A percentile compares a stretch with the other conserved stretches of the same genome.
Evolutionary conservation across 2,888 invertebrate species (phyloP).

Genomic region (Tanypteryx hageni): DNA sequence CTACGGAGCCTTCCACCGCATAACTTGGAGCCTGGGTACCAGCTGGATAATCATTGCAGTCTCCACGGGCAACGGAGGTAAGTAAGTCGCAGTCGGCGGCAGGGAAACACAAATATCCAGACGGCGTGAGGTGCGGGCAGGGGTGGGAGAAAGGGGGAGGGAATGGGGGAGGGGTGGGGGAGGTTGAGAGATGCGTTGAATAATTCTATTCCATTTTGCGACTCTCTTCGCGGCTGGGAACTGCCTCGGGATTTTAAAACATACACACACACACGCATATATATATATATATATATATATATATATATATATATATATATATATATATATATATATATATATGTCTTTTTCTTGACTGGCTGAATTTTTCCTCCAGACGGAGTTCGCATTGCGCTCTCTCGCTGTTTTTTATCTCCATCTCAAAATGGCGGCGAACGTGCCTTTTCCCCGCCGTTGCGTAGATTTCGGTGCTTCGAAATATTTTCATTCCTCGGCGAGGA

Average conservation of each 20-base stretch:
- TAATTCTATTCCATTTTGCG: background rate
- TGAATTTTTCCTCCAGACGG: background rate
- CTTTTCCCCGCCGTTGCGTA: background rate
- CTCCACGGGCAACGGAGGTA: conserved; percentile 73
- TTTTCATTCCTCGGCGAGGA: background rate
- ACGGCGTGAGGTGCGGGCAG: background rate
- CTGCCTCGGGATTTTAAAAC: conserved; percentile 4
- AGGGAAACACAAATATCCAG: background rate
- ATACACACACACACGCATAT: too few relatives aligned
- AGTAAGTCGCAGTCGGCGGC: conserved; percentile 48
- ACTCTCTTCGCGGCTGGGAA: background rate
- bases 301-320: too few relatives aligned
- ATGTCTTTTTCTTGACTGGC: background rate
- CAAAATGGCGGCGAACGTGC: background rate
- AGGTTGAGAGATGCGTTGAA: background rate
- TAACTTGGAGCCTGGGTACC: conserved; percentile 72
- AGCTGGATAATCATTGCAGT: conserved; percentile 72
- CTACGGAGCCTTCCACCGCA: conserved; percentile 72
- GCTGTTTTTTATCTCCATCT: conserved; percentile 4
- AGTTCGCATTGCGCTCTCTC: background rate
- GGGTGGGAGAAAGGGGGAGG: too few relatives aligned
- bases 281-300: too few relatives aligned
- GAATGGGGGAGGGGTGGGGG: too few relatives aligned
- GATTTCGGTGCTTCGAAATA: conserved; percentile 2
- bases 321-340: too few relatives aligned